Evolutionary conservation across 2,888 invertebrate species (phyloP), one percentile per base, ranked within the genome.

Genomic region (Nomada goodeniana): DNA sequence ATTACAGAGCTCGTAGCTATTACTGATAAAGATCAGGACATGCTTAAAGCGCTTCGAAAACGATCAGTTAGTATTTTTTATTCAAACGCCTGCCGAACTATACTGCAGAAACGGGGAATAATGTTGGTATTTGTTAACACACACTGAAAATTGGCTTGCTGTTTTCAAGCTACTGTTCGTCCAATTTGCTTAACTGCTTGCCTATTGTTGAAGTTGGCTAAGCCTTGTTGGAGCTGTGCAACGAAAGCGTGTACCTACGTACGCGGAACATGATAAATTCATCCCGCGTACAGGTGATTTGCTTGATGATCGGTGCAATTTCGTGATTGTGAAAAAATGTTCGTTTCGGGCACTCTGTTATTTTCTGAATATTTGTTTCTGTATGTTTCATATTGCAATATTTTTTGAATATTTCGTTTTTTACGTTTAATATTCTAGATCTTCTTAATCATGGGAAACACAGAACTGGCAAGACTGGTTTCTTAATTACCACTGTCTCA

Each of bases 11-110:
- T 36, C n/a, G 18, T 68, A 68, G 52, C 23, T 57, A 55, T 63
- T 44, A 36, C 13, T 15, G 64, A 71, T 55, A 67, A 20, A 42
- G n/a, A 55, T 70, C 70, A 23, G 65, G 61, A 26, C 18, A 70
- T 15, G 36, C 26, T 36, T 23, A 65, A 50, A 10, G n/a, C 2
- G 2, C 18, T 5, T 11, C 20, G 2, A 52, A 20, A 36, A n/a
- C 57, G 57, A 26, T 13, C 47, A 47, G 2, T 20, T 20, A 20
- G 7, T 3, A 55, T 20, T 7, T 20, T 55, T 20, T 55, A 10
- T 20, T 55, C 20, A 9, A 44, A 61, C 42, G 20, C 29, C 23
- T 2, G 20, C 20, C 11, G 29, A 23, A 50, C 10, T 60, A 50
- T 29, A 20, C 23, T 36, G 2, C 29, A 2, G 29, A 10, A 50